Evolutionary conservation across 2,113 vertebrate species (phyloP), one percentile per base, ranked within the genome.

Genomic region (Myrmophylax atrothorax): DNA sequence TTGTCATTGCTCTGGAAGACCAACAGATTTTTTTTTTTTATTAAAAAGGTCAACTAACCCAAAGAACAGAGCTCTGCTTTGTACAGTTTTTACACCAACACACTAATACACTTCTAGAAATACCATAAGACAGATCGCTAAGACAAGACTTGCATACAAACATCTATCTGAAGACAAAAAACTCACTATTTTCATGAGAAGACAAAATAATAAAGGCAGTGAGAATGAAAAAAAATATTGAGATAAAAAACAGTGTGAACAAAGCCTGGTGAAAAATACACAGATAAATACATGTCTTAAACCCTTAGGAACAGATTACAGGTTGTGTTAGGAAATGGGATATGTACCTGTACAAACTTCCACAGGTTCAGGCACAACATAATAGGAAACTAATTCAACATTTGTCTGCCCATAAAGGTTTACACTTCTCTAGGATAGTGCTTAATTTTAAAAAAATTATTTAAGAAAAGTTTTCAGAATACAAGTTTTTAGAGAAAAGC

Each of bases 1-100:
- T 99, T 99, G 97, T 99, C 99, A 94, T 99, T 99, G 95, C 99
- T 99, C 99, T 99, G 97, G 40, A 97, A 97, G 87, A 92, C 3
- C 7, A 96, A 93, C 10, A 97, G 4, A 52, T 37, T 33, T 55
- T 33, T 73, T 59, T 24, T 59, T 62, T 18, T 42, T 12, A n/a
- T 53, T 59, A 24, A 33, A 70, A 73, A 60, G 28, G 4, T 46
- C 47, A 59, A 56, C 9, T 19, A 37, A 9, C 5, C 2, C 11
- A 28, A 60, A 40, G 68, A 59, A 1, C 1, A 22, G 26, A 58
- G 4, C 31, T 62, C 8, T 33, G 9, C 25, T 82, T 89, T 60
- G 26, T 44, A 76, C 13, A 44, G 13, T 13, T 90, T 70, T 79
- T 62, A 59, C 5, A 73, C 5, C 11, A 91, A 40, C 12, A 35